Base-by-base conservation (phyloP, 2,113 vertebrate species). In the Gobiocypris rarus region DNA sequence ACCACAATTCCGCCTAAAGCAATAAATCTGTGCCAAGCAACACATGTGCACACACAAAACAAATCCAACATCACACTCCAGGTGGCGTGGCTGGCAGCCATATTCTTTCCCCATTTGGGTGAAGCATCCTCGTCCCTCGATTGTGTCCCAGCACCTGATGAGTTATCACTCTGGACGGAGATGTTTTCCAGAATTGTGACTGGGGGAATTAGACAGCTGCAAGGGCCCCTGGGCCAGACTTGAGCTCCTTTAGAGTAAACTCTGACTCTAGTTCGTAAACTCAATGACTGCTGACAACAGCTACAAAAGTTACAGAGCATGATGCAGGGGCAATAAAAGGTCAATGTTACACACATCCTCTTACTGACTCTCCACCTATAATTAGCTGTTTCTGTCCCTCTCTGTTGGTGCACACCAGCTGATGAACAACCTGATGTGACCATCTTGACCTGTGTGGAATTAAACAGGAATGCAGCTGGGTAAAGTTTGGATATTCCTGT, bases 381-480 rank as follows among this genome's bases (percentile, higher is more conserved):
- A 24, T 14, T 59, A 34, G 41, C 63, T 43, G 45, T 31, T 59
- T 71, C 43, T 58, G 84, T 75, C n/a, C 0, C 43, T 50, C 86
- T 86, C 71, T 75, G 80, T 86, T 54, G 69, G 74, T 4, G 11
- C 86, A 84, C 83, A 54, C 85, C 67, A 74, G 67, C 84, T 81
- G 76, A 69, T 56, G 67, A 83, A 86, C 75, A 83, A 26, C 41
- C 58, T 85, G 84, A 75, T 77, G 77, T 84, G 82, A 86, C 84
- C 77, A 70, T 86, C 69, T 77, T 88, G 82, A 92, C 82, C 87
- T 87, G 71, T 75, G 75, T 81, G 87, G 93, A 95, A 94, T 94
- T 92, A 90, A 86, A 88, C 86, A 96, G 93, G 93, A 96, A 96
- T 94, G 93, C 65, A 91, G 90, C 90, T 90, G 88, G 90, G 89